Base-by-base conservation (phyloP, 1,140 invertebrate species). In the Caenorhabditis brenneri region DNA sequence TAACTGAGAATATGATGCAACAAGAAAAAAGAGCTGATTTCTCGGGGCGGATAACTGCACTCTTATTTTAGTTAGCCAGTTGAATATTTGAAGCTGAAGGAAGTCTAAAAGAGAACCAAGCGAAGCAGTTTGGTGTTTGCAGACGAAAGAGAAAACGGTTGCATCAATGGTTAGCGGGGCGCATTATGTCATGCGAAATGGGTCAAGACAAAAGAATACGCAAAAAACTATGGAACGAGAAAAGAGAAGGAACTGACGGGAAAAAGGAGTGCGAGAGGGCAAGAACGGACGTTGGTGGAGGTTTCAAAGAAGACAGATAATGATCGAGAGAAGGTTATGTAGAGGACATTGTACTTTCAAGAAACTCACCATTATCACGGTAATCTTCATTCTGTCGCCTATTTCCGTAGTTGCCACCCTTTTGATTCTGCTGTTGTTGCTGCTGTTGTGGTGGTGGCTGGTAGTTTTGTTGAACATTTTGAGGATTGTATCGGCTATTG, bases 101-200 rank as follows among this genome's bases (percentile, higher is more conserved):
- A 27, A 7, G 53, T 24, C 19, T 10, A 27, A n/a, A 65, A 9
- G 19, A 36, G 22, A 24, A 22, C 2, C 3, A 36, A 65, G 36
- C 58, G 12, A 33, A 36, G 7, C 29, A 22, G 16, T 65, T 1
- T 65, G 16, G 19, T 65, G 58, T 39, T 65, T 65, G 58, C 58
- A 65, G n/a, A 65, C 58, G 58, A 39, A 65, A 33, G 33, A 65
- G 33, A 65, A 36, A 36, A 65, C 58, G 53, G 53, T 55, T 65
- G 31, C 58, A 65, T 65, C 29, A 65, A 36, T 65, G 58, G 58
- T 31, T 74, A 74, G 33, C 36, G 9, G 6, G n/a, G 31, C 58
- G 58, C 58, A 39, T 74, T 74, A 74, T 74, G 65, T 74, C 65
- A 74, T 74, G 65, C 36, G 65, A 74, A 74, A 74, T 74, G 65